phyloP scores from a whole-genome alignment of 2,113 vertebrate species.

The Rhea americana region DNA sequence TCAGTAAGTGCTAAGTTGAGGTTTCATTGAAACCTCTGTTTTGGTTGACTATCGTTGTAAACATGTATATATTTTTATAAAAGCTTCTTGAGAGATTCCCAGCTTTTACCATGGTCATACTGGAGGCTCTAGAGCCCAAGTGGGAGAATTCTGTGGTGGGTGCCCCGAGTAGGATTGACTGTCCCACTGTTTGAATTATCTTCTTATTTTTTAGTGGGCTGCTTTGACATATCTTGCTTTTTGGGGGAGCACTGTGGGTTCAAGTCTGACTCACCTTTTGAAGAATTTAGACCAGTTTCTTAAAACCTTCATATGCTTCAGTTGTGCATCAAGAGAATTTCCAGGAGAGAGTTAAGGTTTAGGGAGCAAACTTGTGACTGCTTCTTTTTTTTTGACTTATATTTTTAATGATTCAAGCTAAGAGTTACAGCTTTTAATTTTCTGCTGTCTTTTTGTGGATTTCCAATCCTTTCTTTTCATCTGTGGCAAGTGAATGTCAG shows the following conservation, averaged over 20 bases:
- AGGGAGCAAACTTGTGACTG: neutral
- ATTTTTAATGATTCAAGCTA: neutral
- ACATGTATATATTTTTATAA: neutral
- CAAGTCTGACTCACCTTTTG: neutral
- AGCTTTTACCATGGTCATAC: neutral
- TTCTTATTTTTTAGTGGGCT: neutral
- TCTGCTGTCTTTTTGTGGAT: neutral
- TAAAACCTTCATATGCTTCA: neutral
- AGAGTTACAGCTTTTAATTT: neutral
- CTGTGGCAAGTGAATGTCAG: too few species aligned
- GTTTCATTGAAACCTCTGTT: neutral
- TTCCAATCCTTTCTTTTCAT: neutral
- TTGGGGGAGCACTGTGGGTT: neutral
- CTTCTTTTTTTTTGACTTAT: neutral
- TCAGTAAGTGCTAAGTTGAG: neutral
- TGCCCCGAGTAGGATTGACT: neutral
- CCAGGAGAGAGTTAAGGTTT: neutral
- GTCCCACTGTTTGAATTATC: neutral
- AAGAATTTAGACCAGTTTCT: rapidly evolving
- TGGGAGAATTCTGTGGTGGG: neutral
- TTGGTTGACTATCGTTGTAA: neutral
- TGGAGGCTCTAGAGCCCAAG: neutral
- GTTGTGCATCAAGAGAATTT: neutral
- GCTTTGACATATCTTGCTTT: neutral
- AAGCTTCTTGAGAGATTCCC: neutral